Evolutionary conservation across 1,140 invertebrate species (phyloP).

Genomic region (Drosophila lacertosa): DNA sequence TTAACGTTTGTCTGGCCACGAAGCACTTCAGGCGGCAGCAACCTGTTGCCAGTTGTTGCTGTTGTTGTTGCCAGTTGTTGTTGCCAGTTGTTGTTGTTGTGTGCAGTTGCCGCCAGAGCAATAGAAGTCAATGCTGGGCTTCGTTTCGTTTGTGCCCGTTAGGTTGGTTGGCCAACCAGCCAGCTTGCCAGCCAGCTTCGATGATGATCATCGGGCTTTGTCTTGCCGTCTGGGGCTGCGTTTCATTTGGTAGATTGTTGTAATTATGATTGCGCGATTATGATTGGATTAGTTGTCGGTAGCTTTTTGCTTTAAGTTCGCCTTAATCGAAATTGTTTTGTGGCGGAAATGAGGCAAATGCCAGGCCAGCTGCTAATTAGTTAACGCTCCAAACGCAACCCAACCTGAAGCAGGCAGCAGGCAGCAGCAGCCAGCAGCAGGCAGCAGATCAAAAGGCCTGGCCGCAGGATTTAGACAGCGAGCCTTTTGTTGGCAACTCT

Average conservation of each 20-base stretch:
- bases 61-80: conserved; percentile 30
- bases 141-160: conserved; percentile 41
- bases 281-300: conserved; percentile 78
- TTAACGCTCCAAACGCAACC: conserved; percentile 40
- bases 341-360: conserved; percentile 59
- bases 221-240: conserved; percentile 27
- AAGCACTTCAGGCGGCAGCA: conserved; percentile 67
- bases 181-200: conserved; percentile 15
- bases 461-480: conserved; percentile 66
- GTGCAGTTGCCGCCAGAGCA: conserved; percentile 25
- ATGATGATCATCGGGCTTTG: conserved; percentile 13
- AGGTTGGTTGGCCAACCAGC: conserved; percentile 12
- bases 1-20: conserved; percentile 80
- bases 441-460: conserved; percentile 47
- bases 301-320: conserved; percentile 42
- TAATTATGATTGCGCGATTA: conserved; percentile 80
- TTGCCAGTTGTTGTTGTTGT: conserved; percentile 30
- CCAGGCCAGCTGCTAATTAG: conserved; percentile 67
- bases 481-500: conserved; percentile 47
- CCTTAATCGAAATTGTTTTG: conserved; percentile 73
- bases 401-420: conserved; percentile 5
- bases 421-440: conserved; percentile 1
- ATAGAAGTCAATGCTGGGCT: conserved; percentile 42
- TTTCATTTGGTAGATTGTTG: conserved; percentile 69
- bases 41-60: conserved; percentile 44